phyloP scores from a whole-genome alignment of 2,888 invertebrate species.

The Tigriopus californicus region DNA sequence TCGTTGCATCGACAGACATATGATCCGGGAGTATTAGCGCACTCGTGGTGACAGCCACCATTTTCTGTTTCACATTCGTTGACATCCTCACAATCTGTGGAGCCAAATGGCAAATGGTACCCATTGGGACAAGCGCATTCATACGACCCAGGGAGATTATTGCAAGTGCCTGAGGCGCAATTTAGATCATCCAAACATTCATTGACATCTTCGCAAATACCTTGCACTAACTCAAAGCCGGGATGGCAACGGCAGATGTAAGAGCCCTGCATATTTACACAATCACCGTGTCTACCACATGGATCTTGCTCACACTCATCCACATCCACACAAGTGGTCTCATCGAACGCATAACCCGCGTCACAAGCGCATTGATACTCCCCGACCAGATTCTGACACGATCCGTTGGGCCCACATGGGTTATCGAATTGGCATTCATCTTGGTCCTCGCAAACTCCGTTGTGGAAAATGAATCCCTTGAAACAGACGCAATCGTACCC shows the following conservation, averaged over 20 bases:
- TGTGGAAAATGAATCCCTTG: slow-evolving; percentile 28
- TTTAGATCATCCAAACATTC: slow-evolving; percentile 25
- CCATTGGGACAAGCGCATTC: slow-evolving; percentile 29
- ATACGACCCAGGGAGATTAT: slow-evolving; percentile 48
- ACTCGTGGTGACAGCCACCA: background rate
- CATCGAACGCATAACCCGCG: slow-evolving; percentile 19
- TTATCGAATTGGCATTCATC: slow-evolving; percentile 39
- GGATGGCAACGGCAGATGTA: slow-evolving; percentile 25
- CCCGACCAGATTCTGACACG: slow-evolving; percentile 28
- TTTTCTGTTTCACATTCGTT: slow-evolving; percentile 53
- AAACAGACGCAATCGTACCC: slow-evolving; percentile 29
- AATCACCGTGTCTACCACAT: slow-evolving; percentile 21
- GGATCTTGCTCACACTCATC: slow-evolving; percentile 18
- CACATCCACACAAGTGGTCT: slow-evolving; percentile 18
- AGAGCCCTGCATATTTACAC: slow-evolving; percentile 25
- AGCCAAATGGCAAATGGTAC: slow-evolving; percentile 17
- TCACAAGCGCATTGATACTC: slow-evolving; percentile 27
- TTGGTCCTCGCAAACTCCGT: slow-evolving; percentile 34
- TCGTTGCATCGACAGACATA: slow-evolving; percentile 17
- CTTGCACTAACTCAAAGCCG: slow-evolving; percentile 18
- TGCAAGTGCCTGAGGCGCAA: slow-evolving; percentile 29
- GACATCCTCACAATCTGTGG: slow-evolving; percentile 49
- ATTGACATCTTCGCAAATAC: slow-evolving; percentile 28
- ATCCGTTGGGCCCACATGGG: slow-evolving; percentile 28
- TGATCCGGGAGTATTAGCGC: slow-evolving; percentile 11